phyloP scores from a whole-genome alignment of 2,888 invertebrate genomes.

The Drosophila subquinaria region DNA sequence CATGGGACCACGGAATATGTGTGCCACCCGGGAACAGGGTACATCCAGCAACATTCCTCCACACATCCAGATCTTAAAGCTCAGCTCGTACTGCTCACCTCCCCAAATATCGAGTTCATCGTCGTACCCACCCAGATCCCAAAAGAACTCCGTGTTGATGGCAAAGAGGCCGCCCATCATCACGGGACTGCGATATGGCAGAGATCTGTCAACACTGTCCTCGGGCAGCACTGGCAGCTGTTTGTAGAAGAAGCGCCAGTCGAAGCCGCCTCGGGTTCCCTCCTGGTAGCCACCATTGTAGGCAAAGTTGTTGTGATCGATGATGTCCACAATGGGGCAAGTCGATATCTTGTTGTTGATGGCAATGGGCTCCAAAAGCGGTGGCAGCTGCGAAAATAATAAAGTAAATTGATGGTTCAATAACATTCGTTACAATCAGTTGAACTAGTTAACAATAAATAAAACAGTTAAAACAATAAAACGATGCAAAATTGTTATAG shows the following conservation, averaged over 20 bases:
- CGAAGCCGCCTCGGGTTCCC: constrained; percentile 96
- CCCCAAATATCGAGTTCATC: constrained; percentile 98
- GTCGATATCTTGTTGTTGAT: constrained; percentile 93
- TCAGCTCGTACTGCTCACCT: constrained; percentile 98
- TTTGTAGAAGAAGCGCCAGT: constrained; percentile 97
- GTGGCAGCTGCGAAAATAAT: constrained; percentile 87
- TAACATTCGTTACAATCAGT: no score
- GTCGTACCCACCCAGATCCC: constrained; percentile 98
- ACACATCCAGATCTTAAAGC: constrained; percentile 98
- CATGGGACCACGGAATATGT: constrained; percentile 96
- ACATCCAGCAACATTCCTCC: constrained; percentile 97
- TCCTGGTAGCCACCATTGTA: constrained; percentile 95
- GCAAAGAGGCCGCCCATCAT: constrained; percentile 99
- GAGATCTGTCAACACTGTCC: constrained; percentile 73
- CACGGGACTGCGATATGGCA: constrained; percentile 91
- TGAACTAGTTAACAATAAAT: no score
- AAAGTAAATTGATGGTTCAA: not conserved
- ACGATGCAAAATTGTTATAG: no score
- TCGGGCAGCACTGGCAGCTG: constrained; percentile 89
- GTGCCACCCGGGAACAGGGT: constrained; percentile 96
- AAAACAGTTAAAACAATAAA: no score
- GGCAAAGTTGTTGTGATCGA: constrained; percentile 95
- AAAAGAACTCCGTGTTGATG: constrained; percentile 95
- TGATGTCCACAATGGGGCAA: constrained; percentile 98
- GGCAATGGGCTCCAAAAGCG: constrained; percentile 92